Conservation (phyloP, 2,888 invertebrate genomes). For the Dicycla oo region DNA sequence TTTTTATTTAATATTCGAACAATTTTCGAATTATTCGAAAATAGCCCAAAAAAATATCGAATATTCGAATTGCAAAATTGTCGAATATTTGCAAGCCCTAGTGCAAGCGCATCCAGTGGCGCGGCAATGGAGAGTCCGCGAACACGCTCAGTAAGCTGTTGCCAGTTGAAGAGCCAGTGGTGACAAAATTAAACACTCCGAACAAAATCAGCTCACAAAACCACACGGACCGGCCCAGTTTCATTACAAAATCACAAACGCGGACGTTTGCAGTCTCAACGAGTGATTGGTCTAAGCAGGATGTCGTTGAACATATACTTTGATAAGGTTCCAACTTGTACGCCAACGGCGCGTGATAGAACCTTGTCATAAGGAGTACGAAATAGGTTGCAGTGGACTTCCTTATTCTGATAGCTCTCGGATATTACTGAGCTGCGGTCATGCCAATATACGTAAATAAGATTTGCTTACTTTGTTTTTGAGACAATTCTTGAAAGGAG, state of each 20-base stretch:
- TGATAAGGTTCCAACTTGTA: conserved; percentile 64
- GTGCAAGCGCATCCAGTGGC: too few relatives aligned
- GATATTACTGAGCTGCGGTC: conserved; percentile 58
- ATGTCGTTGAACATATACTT: conserved; percentile 68
- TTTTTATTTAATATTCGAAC: too few relatives aligned
- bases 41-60: too few relatives aligned
- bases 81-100: too few relatives aligned
- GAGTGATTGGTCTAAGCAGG: conserved; percentile 73
- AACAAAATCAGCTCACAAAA: conserved; percentile 46
- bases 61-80: too few relatives aligned
- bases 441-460: conserved; percentile 25
- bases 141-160: too few relatives aligned
- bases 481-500: conserved; percentile 6
- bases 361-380: conserved; percentile 59
- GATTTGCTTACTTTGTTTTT: conserved; percentile 42
- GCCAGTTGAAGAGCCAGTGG: conserved; percentile 12
- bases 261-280: conserved; percentile 51
- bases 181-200: conserved; percentile 22
- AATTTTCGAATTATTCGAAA: too few relatives aligned
- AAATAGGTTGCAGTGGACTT: conserved; percentile 64
- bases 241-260: conserved; percentile 55
- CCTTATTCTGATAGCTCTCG: conserved; percentile 64
- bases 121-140: too few relatives aligned
- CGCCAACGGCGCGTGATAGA: conserved; percentile 53
- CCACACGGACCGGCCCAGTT: conserved; percentile 48